These are phyloP conservation scores for Ellobius talpinus DNA, from an alignment of 2,113 vertebrate species.

Conservation along the genomic window DNA sequence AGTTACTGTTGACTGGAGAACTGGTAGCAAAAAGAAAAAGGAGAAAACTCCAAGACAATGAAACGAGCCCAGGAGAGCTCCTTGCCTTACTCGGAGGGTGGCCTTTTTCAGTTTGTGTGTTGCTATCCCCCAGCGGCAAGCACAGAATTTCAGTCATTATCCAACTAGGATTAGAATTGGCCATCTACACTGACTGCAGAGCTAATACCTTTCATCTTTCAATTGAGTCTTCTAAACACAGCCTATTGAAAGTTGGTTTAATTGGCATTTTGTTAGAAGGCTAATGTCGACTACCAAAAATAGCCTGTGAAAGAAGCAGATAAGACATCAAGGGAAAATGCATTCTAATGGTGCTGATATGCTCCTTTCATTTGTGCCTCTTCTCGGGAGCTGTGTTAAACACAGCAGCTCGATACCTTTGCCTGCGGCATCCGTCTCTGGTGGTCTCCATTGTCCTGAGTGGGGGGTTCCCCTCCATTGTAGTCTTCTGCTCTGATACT, in stretches of 20 bases:
- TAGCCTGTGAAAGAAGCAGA: conserved; percentile 66
- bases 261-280: conserved; percentile 77
- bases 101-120: background rate
- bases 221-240: conserved; percentile 61
- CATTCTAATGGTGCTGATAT: conserved; percentile 46
- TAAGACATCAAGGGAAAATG: conserved; percentile 60
- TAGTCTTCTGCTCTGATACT: background rate
- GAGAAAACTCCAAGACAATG: background rate
- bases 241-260: conserved; percentile 67
- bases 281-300: conserved; percentile 75
- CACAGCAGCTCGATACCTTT: background rate
- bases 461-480: background rate
- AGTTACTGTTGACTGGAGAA: background rate
- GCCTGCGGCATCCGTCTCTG: background rate
- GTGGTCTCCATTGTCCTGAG: background rate
- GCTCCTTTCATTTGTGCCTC: conserved; percentile 39
- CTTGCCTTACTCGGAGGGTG: background rate
- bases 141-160: background rate
- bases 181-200: background rate
- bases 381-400: conserved; percentile 49
- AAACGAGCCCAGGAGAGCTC: background rate
- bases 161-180: conserved; percentile 41
- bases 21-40: background rate
- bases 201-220: conserved; percentile 34
- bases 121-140: background rate